phyloP scores from a whole-genome alignment of 64 coral and sea anemone genomes.

The Dendrophyllia cribrosa region DNA sequence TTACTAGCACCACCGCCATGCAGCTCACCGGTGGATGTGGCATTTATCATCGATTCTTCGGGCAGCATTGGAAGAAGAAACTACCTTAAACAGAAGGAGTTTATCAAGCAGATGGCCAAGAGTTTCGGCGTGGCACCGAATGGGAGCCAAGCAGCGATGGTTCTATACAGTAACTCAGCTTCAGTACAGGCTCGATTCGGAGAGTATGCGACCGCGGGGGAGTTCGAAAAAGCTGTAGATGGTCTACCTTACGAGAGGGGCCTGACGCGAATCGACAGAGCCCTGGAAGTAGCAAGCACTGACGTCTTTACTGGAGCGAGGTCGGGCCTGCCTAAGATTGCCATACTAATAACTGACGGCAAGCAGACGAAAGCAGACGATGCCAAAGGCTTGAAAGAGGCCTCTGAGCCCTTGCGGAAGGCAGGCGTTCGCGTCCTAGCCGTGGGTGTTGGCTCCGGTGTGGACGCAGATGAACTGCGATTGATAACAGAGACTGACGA shows the following conservation, averaged over 20 bases:
- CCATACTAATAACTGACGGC: slow-evolving; percentile 32
- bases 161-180: slow-evolving; percentile 27
- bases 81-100: slow-evolving; percentile 26
- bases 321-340: slow-evolving; percentile 21
- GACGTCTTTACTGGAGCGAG: slow-evolving; percentile 55
- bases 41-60: slow-evolving; percentile 23
- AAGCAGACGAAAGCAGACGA: not conserved
- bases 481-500: slow-evolving; percentile 33
- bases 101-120: not conserved
- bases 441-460: slow-evolving; percentile 14
- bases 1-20: no score
- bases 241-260: slow-evolving; percentile 48
- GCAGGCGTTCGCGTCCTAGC: slow-evolving; percentile 22
- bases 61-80: slow-evolving; percentile 24
- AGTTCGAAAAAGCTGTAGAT: slow-evolving; percentile 15
- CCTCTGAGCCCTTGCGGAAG: slow-evolving; percentile 9
- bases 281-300: slow-evolving; percentile 29
- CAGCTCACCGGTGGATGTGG: slow-evolving; percentile 3
- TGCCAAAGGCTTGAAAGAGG: not conserved
- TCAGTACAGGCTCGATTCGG: not conserved
- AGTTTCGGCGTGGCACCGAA: not conserved
- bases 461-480: slow-evolving; percentile 30
- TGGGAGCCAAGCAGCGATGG: not conserved
- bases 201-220: slow-evolving; percentile 1
- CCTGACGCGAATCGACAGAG: slow-evolving; percentile 67